Evolutionary conservation across 2,113 vertebrate genomes (phyloP), one percentile per base, ranked within the genome.

Genomic region (Caretta caretta): DNA sequence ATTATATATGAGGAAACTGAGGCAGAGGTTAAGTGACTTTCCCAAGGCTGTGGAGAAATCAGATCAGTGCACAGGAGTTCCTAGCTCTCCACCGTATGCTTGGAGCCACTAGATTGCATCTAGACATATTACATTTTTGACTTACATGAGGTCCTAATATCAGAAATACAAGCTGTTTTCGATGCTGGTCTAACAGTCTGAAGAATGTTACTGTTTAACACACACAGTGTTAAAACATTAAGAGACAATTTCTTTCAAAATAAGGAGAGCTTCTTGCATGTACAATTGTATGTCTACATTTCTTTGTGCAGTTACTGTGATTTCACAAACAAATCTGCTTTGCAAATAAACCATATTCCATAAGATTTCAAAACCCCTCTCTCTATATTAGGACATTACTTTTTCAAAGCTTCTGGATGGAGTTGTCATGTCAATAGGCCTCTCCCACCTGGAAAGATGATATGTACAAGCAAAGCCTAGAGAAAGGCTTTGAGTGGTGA

Each of bases 1-100:
- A 0, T 12, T 38, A 46, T 76, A 42, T 65, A 92, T 0, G 1
- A 83, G 35, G 84, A 93, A 93, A 94, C 75, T 24, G 53, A 89
- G 82, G 86, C 75, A 92, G 59, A 38, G 89, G 31, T 79, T 75
- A 19, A 42, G 57, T 0, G 0, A 51, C 5, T 1, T 78, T 81
- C 56, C 8, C 49, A 65, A 1, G 1, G 25, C 48, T 11, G 57
- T 50, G 62, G 84, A 72, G 57, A 1, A 0, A 49, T 13, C 2
- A 0, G 10, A 42, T 0, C 0, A 48, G 48, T 80, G 19, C 25
- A 49, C 1, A 19, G 31, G n/a, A 88, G 51, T n/a, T 85, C 12
- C 76, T 53, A 85, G 10, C 12, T 87, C 82, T 83, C 51, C n/a
- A 3, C 0, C 38, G 38, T 46, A 46, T 76, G 10, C 42, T 46